phyloP scores from a whole-genome alignment of 1,140 invertebrate genomes.

The Glossosoma conforme region DNA sequence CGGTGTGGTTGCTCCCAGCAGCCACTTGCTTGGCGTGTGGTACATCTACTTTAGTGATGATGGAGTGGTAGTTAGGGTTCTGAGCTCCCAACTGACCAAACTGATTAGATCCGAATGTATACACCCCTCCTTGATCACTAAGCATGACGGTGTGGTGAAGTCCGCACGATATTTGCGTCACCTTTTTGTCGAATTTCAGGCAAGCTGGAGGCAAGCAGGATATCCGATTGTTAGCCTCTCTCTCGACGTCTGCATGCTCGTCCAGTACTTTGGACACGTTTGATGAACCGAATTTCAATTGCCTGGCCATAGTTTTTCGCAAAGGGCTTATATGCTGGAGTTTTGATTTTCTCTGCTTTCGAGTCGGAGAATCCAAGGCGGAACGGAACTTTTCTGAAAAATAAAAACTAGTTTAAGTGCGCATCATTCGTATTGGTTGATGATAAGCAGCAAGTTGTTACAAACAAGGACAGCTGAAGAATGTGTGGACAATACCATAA shows the following conservation, averaged over 20 bases:
- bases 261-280: conserved; percentile 7
- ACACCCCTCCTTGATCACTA: conserved; percentile 61
- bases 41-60: conserved; percentile 71
- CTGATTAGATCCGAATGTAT: conserved; percentile 90
- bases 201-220: conserved; percentile 57
- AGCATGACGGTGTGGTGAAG: conserved; percentile 77
- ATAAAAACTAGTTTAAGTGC: too few species aligned
- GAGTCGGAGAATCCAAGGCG: too few species aligned
- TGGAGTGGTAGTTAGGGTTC: conserved; percentile 69
- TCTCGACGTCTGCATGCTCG: conserved; percentile 17
- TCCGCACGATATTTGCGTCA: conserved; percentile 81
- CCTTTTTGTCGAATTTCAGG: conserved; percentile 51
- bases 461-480: too few species aligned
- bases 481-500: too few species aligned
- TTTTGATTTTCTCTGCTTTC: too few species aligned
- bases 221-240: neutral
- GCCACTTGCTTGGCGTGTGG: conserved; percentile 71
- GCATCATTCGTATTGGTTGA: too few species aligned
- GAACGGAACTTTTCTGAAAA: too few species aligned
- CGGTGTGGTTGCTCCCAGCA: conserved; percentile 93
- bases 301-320: neutral
- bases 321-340: too few species aligned
- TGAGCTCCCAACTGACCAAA: conserved; percentile 91
- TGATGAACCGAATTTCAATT: neutral
- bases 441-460: too few species aligned